phyloP scores from a whole-genome alignment of 2,113 vertebrate species.

The Pygoscelis antarcticus region DNA sequence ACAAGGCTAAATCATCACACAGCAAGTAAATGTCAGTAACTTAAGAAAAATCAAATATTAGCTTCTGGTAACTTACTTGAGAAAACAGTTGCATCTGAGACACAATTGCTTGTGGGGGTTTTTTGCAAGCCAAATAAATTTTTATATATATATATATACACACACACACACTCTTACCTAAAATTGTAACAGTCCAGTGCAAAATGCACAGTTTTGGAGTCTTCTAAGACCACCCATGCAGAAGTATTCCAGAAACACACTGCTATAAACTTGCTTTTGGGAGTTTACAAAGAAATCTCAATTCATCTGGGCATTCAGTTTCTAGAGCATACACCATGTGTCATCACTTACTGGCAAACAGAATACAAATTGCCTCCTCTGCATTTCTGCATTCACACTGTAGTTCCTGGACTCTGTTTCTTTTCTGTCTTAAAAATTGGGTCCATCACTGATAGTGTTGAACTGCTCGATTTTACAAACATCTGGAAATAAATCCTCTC shows the following conservation, averaged over 20 bases:
- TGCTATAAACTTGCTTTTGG: background rate
- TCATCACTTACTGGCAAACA: background rate
- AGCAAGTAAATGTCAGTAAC: background rate
- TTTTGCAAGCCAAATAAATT: background rate
- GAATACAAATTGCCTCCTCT: conserved; percentile 8
- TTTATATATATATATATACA: background rate
- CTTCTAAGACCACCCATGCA: background rate
- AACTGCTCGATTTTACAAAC: background rate
- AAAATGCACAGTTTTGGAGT: background rate
- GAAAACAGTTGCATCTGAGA: background rate
- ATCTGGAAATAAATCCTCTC: background rate
- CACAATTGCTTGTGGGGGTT: background rate
- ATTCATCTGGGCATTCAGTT: background rate
- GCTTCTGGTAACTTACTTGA: background rate
- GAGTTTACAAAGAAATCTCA: conserved; percentile 6
- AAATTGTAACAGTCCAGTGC: background rate
- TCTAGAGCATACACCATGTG: conserved; percentile 9
- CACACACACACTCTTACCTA: background rate
- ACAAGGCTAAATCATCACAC: background rate
- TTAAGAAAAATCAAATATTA: background rate
- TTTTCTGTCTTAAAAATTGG: conserved; percentile 3
- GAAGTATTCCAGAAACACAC: background rate
- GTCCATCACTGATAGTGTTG: background rate
- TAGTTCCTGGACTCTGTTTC: background rate
- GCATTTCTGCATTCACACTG: background rate